Evolutionary conservation across 92 coral and sea anemone genomes (phyloP).

Genomic region (Epizoanthus ramosus): DNA sequence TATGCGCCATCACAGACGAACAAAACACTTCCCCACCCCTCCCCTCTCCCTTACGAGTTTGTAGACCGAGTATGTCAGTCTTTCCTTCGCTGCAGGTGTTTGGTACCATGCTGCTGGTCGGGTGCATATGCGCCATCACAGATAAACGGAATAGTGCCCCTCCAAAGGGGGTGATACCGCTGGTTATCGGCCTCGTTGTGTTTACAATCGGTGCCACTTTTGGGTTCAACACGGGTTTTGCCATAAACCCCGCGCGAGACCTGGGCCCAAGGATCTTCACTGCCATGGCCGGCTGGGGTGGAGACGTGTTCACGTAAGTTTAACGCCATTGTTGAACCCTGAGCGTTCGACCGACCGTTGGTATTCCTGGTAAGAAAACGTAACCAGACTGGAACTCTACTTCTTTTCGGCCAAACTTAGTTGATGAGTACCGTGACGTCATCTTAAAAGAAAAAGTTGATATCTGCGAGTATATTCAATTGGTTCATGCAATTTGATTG

Average conservation of each 20-base stretch:
- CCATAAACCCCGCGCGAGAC: conserved; percentile 93
- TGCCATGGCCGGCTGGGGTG: conserved; percentile 83
- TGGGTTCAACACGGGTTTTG: conserved; percentile 86
- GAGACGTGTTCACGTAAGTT: conserved; percentile 70
- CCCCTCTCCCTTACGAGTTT: background rate
- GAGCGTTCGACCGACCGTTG: too few relatives aligned
- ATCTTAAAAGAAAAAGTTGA: too few relatives aligned
- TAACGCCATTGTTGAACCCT: background rate
- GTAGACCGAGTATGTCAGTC: background rate
- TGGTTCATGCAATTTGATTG: too few relatives aligned
- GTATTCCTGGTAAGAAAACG: too few relatives aligned
- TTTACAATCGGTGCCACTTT: conserved; percentile 86
- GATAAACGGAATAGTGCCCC: conserved; percentile 77
- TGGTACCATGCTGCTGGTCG: conserved; percentile 73
- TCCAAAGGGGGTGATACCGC: conserved; percentile 70
- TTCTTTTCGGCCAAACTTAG: too few relatives aligned
- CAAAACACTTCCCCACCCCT: background rate
- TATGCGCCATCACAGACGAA: background rate
- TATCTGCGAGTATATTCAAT: too few relatives aligned
- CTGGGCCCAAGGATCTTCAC: conserved; percentile 84
- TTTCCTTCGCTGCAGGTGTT: conserved; percentile 43
- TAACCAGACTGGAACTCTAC: too few relatives aligned
- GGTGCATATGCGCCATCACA: conserved; percentile 74
- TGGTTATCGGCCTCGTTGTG: conserved; percentile 84
- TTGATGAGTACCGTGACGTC: too few relatives aligned